Conservation (phyloP, 2,113 vertebrate species). For the Upupa epops region DNA sequence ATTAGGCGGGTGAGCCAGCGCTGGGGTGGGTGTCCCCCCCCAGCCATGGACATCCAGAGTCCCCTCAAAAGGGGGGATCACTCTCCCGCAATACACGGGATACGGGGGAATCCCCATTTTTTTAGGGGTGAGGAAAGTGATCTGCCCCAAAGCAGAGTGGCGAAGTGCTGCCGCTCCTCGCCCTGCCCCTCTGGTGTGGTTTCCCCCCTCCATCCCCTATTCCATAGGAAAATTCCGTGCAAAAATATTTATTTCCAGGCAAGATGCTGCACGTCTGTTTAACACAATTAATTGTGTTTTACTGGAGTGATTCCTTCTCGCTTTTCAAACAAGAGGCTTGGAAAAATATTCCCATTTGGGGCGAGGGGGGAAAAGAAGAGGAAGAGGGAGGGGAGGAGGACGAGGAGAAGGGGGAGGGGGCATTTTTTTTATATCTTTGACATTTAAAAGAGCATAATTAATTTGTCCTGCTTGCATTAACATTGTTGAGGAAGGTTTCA, state of each 20-base stretch:
- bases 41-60: not conserved
- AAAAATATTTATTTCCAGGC: constrained; percentile 23
- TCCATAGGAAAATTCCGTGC: constrained; percentile 16
- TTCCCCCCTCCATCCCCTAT: not conserved
- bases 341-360: constrained; percentile 75
- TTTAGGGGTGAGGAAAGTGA: too few relatives aligned
- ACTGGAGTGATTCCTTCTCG: constrained; percentile 50
- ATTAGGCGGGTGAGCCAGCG: not conserved
- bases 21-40: not conserved
- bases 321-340: constrained; percentile 64
- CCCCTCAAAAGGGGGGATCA: not conserved
- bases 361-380: not conserved
- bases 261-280: not conserved
- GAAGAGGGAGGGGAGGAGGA: not conserved
- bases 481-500: constrained; percentile 74
- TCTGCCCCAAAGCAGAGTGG: not conserved
- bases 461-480: constrained; percentile 77
- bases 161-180: not conserved
- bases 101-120: not conserved
- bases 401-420: not conserved
- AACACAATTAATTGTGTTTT: constrained; percentile 53
- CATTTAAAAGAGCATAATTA: constrained; percentile 81
- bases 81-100: not conserved
- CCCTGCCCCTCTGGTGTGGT: not conserved
- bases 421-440: constrained; percentile 79